Conservation (phyloP, 1,140 invertebrate species). For the Phymorhynchus buccinoides region DNA sequence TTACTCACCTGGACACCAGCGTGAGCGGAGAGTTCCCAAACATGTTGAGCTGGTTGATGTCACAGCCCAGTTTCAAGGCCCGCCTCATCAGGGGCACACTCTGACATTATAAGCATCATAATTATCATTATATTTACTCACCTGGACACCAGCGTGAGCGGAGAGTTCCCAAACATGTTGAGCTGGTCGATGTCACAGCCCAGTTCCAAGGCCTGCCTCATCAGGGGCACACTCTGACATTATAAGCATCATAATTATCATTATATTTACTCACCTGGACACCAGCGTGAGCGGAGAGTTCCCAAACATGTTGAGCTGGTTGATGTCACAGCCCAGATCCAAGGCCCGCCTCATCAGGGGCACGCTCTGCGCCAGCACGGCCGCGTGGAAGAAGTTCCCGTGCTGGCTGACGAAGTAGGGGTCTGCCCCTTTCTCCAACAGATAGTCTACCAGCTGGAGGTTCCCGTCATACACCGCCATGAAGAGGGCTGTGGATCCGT, state of each 20-base stretch:
- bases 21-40: too few species aligned
- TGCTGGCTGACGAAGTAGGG: constrained; percentile 45
- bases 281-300: constrained; percentile 52
- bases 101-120: too few species aligned
- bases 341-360: constrained; percentile 42
- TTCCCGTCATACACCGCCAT: constrained; percentile 61
- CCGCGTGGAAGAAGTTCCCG: constrained; percentile 53
- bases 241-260: too few species aligned
- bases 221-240: constrained; percentile 36
- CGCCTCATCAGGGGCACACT: too few species aligned
- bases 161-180: constrained; percentile 49
- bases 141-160: constrained; percentile 39
- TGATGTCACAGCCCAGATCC: constrained; percentile 48
- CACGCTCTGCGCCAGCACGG: constrained; percentile 45
- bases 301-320: constrained; percentile 47
- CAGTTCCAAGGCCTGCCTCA: constrained; percentile 45
- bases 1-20: too few species aligned
- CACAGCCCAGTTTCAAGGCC: too few species aligned
- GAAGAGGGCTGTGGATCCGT: constrained; percentile 59
- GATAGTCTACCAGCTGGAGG: constrained; percentile 54
- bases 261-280: neutral
- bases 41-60: too few species aligned
- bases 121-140: neutral
- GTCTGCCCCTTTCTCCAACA: constrained; percentile 58
- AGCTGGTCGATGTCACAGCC: constrained; percentile 46